Base-by-base conservation (phyloP, 2,113 vertebrate species). In the Oreochromis tanganicae region DNA sequence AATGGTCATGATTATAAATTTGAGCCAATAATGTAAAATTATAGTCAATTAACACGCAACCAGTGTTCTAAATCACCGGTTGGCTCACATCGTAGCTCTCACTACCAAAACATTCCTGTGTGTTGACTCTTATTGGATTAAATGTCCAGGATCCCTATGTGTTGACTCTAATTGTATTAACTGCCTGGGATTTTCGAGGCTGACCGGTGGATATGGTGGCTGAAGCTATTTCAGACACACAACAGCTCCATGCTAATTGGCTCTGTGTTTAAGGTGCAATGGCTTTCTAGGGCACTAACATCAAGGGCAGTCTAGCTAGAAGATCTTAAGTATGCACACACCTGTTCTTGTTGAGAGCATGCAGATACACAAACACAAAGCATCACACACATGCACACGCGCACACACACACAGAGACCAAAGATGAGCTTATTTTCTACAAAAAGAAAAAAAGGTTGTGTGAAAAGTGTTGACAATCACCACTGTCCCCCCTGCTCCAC, bases 161-260 rank as follows among this genome's bases (percentile, higher is more conserved):
- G 90, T 91, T 82, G 85, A 61, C 82, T 87, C 27, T 92, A 93
- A 95, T 92, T 92, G 93, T 93, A 94, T 94, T 93, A 94, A 71
- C 80, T 41, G 90, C 68, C 80, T 21, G 24, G 93, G 91, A 92
- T 94, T 92, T 85, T 84, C 38, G 4, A 38, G 88, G 82, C 78
- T 90, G 93, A 86, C 84, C 83, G 13, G 57, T 17, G 89, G 87
- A 89, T 80, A 75, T 80, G 84, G 36, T 84, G 80, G 86, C 80
- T 81, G 85, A 29, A 27, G 85, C 90, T 88, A 93, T 93, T 94
- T 93, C 80, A 55, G 83, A 88, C 82, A 8, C 55, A 84, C 75
- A 87, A 32, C 82, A 19, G 82, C 86, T 55, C 52, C 1, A 3
- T 52, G 87, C 52, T 90, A 89, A 89, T 71, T 88, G 90, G 80